Conservation (phyloP, 2,113 vertebrate species). For the Motacilla tschutschensis region DNA sequence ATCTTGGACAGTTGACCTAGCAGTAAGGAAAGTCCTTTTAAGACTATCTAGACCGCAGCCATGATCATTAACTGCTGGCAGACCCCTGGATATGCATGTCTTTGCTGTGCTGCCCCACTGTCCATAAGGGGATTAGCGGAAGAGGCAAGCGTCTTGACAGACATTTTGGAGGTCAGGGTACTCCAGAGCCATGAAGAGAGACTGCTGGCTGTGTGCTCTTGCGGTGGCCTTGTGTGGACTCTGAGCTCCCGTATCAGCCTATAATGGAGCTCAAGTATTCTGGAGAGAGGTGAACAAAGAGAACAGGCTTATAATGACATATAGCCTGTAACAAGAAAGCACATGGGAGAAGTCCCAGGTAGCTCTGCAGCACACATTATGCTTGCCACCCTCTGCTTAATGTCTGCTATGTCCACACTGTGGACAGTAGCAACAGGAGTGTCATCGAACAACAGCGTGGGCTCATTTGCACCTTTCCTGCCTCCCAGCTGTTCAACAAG, state of each 20-base stretch:
- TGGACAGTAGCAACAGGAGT: not conserved
- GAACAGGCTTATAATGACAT: not conserved
- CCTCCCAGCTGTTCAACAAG: not conserved
- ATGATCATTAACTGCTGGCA: not conserved
- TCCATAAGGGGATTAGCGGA: not conserved
- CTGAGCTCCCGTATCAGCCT: not conserved
- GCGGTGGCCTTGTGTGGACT: not conserved
- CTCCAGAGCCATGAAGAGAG: not conserved
- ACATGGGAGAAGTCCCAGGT: not conserved
- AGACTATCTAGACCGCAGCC: not conserved
- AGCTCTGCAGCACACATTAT: not conserved
- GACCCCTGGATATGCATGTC: not conserved
- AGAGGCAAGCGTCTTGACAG: not conserved
- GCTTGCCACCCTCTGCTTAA: not conserved
- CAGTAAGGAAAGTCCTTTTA: not conserved
- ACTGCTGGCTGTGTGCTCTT: not conserved
- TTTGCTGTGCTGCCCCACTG: not conserved
- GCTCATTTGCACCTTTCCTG: not conserved
- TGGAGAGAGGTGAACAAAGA: not conserved
- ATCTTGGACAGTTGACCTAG: not conserved
- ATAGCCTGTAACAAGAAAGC: not conserved
- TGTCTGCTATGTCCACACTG: not conserved
- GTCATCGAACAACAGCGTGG: not conserved
- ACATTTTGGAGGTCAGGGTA: not conserved
- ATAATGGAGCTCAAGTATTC: not conserved